phyloP scores from a whole-genome alignment of 2,113 vertebrate genomes.

The Oncorhynchus kisutch region DNA sequence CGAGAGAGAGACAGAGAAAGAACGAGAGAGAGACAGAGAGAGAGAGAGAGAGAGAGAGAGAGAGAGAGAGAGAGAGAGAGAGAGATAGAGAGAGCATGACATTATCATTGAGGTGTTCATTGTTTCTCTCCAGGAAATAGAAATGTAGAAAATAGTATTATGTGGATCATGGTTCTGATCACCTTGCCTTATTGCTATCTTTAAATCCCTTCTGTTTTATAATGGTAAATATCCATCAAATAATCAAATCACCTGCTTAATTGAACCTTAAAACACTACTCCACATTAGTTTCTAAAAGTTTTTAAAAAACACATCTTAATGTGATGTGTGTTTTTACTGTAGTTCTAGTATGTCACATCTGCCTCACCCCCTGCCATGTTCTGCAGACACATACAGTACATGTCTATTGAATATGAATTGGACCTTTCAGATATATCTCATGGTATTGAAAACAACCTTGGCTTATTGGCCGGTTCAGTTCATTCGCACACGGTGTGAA shows the following conservation, averaged over 20 bases:
- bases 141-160: neutral
- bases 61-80: no score
- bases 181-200: neutral
- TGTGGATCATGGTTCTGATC: neutral
- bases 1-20: no score
- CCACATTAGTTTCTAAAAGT: no score
- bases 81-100: no score
- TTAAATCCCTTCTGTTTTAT: neutral
- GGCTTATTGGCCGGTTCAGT: conserved; percentile 38
- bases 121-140: neutral
- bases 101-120: neutral
- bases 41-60: no score
- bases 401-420: conserved; percentile 26
- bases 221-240: neutral
- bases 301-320: neutral
- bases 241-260: neutral
- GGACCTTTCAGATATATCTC: conserved; percentile 37
- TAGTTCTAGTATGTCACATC: neutral
- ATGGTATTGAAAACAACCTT: conserved; percentile 22
- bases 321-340: neutral
- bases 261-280: neutral
- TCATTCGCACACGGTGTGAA: conserved; percentile 28
- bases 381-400: neutral
- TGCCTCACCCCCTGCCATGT: neutral
- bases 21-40: no score